These are phyloP conservation scores for Brachypodius melanocephalos DNA, from an alignment of 2,113 vertebrate genomes.

Conservation along the genomic window DNA sequence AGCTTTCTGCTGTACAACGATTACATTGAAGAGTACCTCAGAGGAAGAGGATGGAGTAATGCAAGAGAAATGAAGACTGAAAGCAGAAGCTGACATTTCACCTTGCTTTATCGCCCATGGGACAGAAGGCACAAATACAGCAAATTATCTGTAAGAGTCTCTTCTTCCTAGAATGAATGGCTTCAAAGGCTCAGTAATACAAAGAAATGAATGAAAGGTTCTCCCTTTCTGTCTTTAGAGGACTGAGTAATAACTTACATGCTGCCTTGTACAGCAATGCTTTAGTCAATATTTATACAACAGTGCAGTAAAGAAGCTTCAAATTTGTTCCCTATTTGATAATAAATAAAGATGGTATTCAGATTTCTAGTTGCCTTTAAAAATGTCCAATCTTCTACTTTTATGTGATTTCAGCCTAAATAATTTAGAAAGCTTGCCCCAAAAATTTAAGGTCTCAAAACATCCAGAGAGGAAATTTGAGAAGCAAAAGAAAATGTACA, in stretches of 20 bases:
- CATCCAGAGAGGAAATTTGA: neutral
- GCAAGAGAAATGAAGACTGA: slow-evolving; percentile 39
- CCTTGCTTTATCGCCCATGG: slow-evolving; percentile 16
- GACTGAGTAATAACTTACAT: slow-evolving; percentile 22
- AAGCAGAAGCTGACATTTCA: slow-evolving; percentile 28
- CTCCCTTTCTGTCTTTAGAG: slow-evolving; percentile 22
- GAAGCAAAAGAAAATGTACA: neutral
- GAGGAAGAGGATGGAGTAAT: neutral
- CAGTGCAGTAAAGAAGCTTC: slow-evolving; percentile 7
- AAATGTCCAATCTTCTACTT: slow-evolving; percentile 16
- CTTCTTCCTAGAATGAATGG: slow-evolving; percentile 5
- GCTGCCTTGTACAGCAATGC: neutral
- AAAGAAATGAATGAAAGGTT: slow-evolving; percentile 37
- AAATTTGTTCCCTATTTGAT: slow-evolving; percentile 35
- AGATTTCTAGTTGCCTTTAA: slow-evolving; percentile 37
- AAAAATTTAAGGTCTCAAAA: neutral
- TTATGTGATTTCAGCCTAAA: neutral
- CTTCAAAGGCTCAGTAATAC: slow-evolving; percentile 8
- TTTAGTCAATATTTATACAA: slow-evolving; percentile 62
- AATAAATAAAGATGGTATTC: slow-evolving; percentile 43
- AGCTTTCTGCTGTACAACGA: slow-evolving; percentile 3
- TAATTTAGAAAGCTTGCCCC: neutral
- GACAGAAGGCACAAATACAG: slow-evolving; percentile 30
- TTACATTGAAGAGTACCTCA: neutral
- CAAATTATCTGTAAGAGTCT: slow-evolving; percentile 25